These are phyloP conservation scores for Pongo pygmaeus DNA, from an alignment of 2,113 vertebrate species.

Conservation along the genomic window DNA sequence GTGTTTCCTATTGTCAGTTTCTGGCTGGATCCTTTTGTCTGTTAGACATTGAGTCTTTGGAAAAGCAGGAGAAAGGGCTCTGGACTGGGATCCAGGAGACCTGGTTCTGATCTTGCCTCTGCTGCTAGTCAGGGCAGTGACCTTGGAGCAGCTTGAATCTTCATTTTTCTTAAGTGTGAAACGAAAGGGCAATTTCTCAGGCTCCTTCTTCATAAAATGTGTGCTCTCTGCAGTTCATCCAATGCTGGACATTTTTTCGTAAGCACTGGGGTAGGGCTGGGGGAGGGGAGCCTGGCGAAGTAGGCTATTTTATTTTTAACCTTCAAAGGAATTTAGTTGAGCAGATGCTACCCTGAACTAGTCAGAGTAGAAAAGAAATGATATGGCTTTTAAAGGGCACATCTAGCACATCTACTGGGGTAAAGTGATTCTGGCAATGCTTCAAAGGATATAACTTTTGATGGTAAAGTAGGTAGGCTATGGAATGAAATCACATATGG, in stretches of 20 bases:
- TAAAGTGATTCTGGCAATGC: conserved; percentile 90
- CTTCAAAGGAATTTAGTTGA: conserved; percentile 90
- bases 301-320: conserved; percentile 83
- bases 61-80: neutral
- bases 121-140: neutral
- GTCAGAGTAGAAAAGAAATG: conserved; percentile 87
- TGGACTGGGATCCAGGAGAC: neutral
- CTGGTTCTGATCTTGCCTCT: neutral
- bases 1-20: conserved; percentile 41
- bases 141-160: neutral
- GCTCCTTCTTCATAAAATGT: conserved; percentile 57
- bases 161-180: conserved; percentile 47
- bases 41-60: neutral
- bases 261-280: conserved; percentile 44
- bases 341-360: conserved; percentile 88
- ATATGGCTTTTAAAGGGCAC: conserved; percentile 90
- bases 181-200: neutral
- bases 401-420: conserved; percentile 88
- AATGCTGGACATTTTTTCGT: conserved; percentile 67
- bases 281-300: conserved; percentile 50
- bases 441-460: conserved; percentile 94
- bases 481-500: conserved; percentile 96
- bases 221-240: conserved; percentile 68
- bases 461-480: conserved; percentile 93
- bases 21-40: conserved; percentile 13